Evolutionary conservation across 53 echinoderm and acorn worm species (phyloP), one percentile per base, ranked within the genome.

Genomic region (Mesocentrotus franciscanus): DNA sequence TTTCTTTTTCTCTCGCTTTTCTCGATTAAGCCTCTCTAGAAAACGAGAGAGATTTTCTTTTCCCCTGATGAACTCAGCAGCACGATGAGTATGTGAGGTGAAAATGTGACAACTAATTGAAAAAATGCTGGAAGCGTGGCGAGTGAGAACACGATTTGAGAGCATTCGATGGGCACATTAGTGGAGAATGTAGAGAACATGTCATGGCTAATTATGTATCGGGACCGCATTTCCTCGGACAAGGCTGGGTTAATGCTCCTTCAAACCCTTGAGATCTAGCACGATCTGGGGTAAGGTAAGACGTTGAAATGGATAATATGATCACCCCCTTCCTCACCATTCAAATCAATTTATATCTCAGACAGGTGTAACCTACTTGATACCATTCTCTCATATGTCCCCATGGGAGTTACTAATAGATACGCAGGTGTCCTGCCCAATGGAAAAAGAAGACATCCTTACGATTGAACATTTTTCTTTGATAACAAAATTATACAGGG

Each of bases 201-300:
- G 18, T 20, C 13, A 78, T 78, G 81, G 81, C 17, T 81, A 20
- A 81, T 81, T 20, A 81, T 81, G 81, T 81, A 81, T 81, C 81
- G 81, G 42, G 81, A 81, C 39, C 39, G 15, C 76, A 76, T 76
- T 76, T 76, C 76, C 76, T 42, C 39, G 36, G 20, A 81, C 42
- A 81, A 81, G 17, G 34, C 17, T 39, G 16, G 81, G 81, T 81
- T 81, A 39, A 81, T 17, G 36, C 36, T 42, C 17, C 36, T 81
- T 81, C 74, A 81, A 81, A 81, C 36, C 33, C 81, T 81, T 39
- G 81, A 81, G 81, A 39, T 39, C 76, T 76, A 13, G 22, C 81
- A 81, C 42, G 8, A 42, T 81, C 42, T 42, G 42, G 76, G 76
- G n/a, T 49, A 39, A n/a, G n/a, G n/a, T 75, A 27, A 76, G 76